phyloP scores from a whole-genome alignment of 2,113 vertebrate genomes.

The Arothron firmamentum region DNA sequence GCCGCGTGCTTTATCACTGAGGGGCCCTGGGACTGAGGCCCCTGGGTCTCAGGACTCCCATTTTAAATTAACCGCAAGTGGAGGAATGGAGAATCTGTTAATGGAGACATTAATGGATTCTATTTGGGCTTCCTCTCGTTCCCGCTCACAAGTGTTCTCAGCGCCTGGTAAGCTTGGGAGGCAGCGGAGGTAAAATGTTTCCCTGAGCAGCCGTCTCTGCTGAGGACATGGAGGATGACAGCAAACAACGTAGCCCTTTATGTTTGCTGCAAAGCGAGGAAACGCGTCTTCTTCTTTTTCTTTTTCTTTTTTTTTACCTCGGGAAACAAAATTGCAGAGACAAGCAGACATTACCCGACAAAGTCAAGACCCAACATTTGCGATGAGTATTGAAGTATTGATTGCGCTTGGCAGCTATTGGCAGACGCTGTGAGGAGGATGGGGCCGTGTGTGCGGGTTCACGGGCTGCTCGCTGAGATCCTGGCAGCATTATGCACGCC shows the following conservation, averaged over 20 bases:
- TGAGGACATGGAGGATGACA: constrained; percentile 16
- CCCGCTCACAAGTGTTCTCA: constrained; percentile 12
- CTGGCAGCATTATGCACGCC: constrained; percentile 72
- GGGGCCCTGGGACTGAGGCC: constrained; percentile 36
- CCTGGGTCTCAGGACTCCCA: constrained; percentile 39
- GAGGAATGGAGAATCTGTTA: constrained; percentile 22
- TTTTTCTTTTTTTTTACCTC: constrained; percentile 20
- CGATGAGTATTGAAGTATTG: constrained; percentile 72
- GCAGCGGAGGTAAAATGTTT: constrained; percentile 10
- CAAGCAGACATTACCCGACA: constrained; percentile 71
- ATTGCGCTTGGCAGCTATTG: constrained; percentile 73
- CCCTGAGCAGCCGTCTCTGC: constrained; percentile 2
- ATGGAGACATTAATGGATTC: constrained; percentile 17
- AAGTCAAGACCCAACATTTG: constrained; percentile 78
- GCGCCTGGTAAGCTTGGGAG: constrained; percentile 21
- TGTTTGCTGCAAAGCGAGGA: constrained; percentile 24
- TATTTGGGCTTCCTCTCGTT: background rate
- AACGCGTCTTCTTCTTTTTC: constrained; percentile 1
- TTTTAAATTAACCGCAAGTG: constrained; percentile 28
- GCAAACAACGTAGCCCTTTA: background rate
- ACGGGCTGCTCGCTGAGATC: constrained; percentile 57
- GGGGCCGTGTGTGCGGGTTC: constrained; percentile 59
- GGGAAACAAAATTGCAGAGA: constrained; percentile 66
- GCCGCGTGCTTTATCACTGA: constrained; percentile 32
- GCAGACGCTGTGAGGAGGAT: constrained; percentile 64